Conservation (phyloP, 2,113 vertebrate species). For the Caranx ignobilis region DNA sequence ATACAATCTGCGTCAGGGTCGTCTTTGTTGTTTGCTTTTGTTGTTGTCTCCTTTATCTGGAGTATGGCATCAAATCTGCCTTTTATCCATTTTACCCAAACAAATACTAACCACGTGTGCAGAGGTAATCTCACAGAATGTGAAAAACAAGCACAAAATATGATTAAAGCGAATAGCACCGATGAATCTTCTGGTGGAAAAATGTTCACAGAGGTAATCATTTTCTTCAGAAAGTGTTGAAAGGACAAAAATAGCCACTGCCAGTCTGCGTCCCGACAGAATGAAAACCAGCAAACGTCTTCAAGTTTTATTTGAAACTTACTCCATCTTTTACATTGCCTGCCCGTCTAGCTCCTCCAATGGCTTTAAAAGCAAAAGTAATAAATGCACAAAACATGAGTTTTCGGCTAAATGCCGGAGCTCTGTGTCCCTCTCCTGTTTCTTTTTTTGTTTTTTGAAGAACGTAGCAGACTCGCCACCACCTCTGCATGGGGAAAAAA, state of each 20-base stretch:
- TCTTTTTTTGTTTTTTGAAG: conserved; percentile 22
- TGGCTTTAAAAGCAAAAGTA: conserved; percentile 38
- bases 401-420: conserved; percentile 50
- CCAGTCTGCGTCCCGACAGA: conserved; percentile 18
- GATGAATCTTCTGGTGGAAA: conserved; percentile 31
- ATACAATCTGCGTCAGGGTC: neutral
- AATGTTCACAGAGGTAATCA: conserved; percentile 29
- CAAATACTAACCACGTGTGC: conserved; percentile 25
- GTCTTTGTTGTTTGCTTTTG: conserved; percentile 12
- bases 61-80: neutral
- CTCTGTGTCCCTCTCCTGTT: neutral
- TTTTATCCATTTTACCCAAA: conserved; percentile 30
- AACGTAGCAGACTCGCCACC: neutral
- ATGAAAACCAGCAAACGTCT: conserved; percentile 53
- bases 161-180: conserved; percentile 46
- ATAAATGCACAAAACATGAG: conserved; percentile 37
- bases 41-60: neutral
- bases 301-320: conserved; percentile 63
- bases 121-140: conserved; percentile 14
- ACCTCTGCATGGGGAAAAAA: conserved; percentile 10
- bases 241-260: conserved; percentile 32
- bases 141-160: conserved; percentile 41
- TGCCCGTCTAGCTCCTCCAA: conserved; percentile 19
- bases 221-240: conserved; percentile 29
- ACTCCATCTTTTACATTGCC: conserved; percentile 59